Evolutionary conservation across 2,888 invertebrate genomes (phyloP), one percentile per base, ranked within the genome.

Genomic region (Lycophotia porphyrea): DNA sequence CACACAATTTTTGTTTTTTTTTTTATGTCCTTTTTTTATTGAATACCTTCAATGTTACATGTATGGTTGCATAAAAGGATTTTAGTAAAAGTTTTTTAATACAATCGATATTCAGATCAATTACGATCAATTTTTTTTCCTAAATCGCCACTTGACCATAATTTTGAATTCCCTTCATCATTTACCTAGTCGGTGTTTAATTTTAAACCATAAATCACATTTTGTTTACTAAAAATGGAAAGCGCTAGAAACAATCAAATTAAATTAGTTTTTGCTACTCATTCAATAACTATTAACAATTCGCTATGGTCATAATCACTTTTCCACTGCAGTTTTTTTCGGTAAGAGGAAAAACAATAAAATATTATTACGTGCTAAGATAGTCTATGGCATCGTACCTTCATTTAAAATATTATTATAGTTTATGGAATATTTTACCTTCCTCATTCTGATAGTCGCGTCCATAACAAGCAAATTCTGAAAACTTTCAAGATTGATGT

Each of bases 381-480:
- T 42, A 21, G 15, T 76, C n/a, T 24, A 13, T 21, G 7, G 18
- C 15, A 8, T 61, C 15, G 11, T 61, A 44, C n/a, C 21, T 63
- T 21, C 36, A 76, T 60, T 42, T 76, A 58, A 18, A n/a, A 27
- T 39, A 34, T 60, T 34, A 67, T 24, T 44, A 44, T 49, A 67
- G 55, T 47, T 61, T 15, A 36, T n/a, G 18, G 42, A 21, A 39
- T 27, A 47, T 73, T 47, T 76, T 77, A 66, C 78, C 78, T 78
- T 79, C 78, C 78, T 79, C 9, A 13, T 79, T 73, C 11, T 44
- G 31, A 78, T 68, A 71, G 13, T 36, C 15, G 15, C n/a, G 44
- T n/a, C 11, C 24, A 47, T 47, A 34, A 27, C 36, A 70, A 5
- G 31, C 36, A 2, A 55, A 64, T 64, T 18, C 31, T 44, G 31